Conservation (phyloP, 92 coral and sea anemone genomes). For the Epizoanthus scotinus region DNA sequence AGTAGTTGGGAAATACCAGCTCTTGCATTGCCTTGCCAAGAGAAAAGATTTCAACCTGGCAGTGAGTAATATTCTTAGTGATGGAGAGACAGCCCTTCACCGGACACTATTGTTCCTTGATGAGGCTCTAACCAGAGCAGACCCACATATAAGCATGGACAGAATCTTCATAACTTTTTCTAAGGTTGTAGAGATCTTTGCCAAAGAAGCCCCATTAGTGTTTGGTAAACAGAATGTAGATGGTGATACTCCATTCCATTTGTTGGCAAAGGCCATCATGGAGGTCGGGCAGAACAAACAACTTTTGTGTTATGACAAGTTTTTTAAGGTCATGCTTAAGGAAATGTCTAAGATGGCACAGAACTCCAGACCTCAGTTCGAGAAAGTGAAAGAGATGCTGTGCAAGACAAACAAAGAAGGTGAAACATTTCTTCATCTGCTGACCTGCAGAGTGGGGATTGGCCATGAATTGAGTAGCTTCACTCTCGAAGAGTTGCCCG, state of each 20-base stretch:
- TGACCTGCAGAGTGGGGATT: conserved; percentile 38
- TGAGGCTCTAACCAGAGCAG: conserved; percentile 25
- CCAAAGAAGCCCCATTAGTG: conserved; percentile 26
- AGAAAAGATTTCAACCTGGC: conserved; percentile 36
- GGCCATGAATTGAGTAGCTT: conserved; percentile 26
- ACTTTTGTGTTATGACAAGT: conserved; percentile 9
- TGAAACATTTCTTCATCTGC: conserved; percentile 31
- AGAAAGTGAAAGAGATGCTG: conserved; percentile 30
- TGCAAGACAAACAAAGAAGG: conserved; percentile 27
- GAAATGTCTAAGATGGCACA: conserved; percentile 18
- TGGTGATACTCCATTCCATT: conserved; percentile 26
- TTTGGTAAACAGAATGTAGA: conserved; percentile 28
- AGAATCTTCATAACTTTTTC: conserved; percentile 11
- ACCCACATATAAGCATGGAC: not conserved
- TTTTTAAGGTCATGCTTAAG: conserved; percentile 32
- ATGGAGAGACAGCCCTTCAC: conserved; percentile 27
- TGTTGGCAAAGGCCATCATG: conserved; percentile 34
- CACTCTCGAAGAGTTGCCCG: conserved; percentile 7
- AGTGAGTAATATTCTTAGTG: conserved; percentile 19
- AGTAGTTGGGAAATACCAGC: conserved; percentile 33
- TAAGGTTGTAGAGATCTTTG: conserved; percentile 15
- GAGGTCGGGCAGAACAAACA: conserved; percentile 31
- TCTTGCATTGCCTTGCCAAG: conserved; percentile 24
- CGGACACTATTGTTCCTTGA: conserved; percentile 35
- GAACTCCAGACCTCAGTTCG: conserved; percentile 10